Base-by-base conservation (phyloP, 2,113 vertebrate species). In the Xenotilapia leptura region DNA sequence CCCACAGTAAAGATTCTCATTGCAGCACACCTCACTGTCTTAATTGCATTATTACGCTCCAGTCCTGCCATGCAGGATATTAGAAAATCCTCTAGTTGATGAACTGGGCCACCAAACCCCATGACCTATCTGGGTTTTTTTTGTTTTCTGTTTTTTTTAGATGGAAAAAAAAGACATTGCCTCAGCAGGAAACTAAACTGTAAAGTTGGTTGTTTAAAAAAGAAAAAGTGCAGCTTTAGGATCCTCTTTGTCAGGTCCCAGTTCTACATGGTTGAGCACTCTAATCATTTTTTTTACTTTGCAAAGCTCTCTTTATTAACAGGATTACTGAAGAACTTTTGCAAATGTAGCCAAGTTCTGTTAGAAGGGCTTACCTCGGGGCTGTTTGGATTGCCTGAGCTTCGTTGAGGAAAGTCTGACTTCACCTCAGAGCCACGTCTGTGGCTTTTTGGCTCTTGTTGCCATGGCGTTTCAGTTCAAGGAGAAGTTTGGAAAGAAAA, bases 1-100 rank as follows among this genome's bases (percentile, higher is more conserved):
- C 93, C 93, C 88, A 91, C 90, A 91, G 92, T 95, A 91, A 94
- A 92, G 90, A 92, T 91, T 88, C 87, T 94, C 90, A 93, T 90
- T 92, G 91, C 89, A 51, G 83, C 88, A 88, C 89, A 93, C 92
- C 93, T 94, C 92, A 65, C 90, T 19, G 84, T 89, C 88, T 94
- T 96, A 93, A 96, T 95, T 93, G 90, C 80, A 89, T 93, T 93
- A 93, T 94, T 93, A 94, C 58, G 83, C 82, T 87, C 13, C 38
- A 45, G 80, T 89, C 83, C 83, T 86, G 89, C 92, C 88, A 91
- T 87, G 92, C 86, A 92, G 90, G 91, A 91, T 93, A 94, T 94
- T 93, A 95, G 84, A 93, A 86, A 91, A 90, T 84, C 83, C 55
- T 83, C 60, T 82, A 14, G 77, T 70, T 89, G 85, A 92, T 90